Base-by-base conservation (phyloP, 2,113 vertebrate genomes). In the Cyphotilapia sp. region DNA sequence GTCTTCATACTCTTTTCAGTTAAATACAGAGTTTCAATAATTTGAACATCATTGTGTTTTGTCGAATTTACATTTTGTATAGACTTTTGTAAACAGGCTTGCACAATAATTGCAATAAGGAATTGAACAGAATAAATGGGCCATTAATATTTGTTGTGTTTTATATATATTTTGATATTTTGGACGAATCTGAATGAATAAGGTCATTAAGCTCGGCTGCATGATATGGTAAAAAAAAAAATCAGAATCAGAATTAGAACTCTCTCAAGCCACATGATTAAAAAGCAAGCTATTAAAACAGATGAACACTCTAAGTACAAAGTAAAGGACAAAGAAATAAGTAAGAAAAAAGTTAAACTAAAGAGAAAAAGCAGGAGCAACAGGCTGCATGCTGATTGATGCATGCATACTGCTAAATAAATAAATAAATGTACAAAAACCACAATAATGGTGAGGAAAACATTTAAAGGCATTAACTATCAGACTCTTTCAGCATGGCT, bases 11-110 rank as follows among this genome's bases (percentile, higher is more conserved):
- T 5, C 6, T 4, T 76, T 76, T 76, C 69, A 47, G 40, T 47
- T 29, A 2, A 29, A 42, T 47, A 29, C 40, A 74, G 22, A 24
- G 14, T 76, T 76, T 47, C 1, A 76, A 47, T 76, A 0, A 17
- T 76, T 17, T 76, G 6, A 76, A 47, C 29, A 76, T 29, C 6
- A 47, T 27, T 47, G 40, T 29, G 22, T 47, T 47, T 76, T 47
- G 8, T 47, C 1, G 0, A 66, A 66, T 38, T 66, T 66, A 38
- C 33, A 66, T 38, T 38, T 66, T 0, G 17, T 66, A n/a, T 3
- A n/a, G 61, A 38, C 33, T 38, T 66, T 66, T 66, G 10, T 66
- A 38, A 66, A 66, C 61, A 38, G 19, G 4, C 61, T 13, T 38
- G 61, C 10, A 13, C 33, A 66, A 2, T 4, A 66, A 66, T 13